Evolutionary conservation across 1,140 invertebrate species (phyloP).

Genomic region (Cyclina sinensis): DNA sequence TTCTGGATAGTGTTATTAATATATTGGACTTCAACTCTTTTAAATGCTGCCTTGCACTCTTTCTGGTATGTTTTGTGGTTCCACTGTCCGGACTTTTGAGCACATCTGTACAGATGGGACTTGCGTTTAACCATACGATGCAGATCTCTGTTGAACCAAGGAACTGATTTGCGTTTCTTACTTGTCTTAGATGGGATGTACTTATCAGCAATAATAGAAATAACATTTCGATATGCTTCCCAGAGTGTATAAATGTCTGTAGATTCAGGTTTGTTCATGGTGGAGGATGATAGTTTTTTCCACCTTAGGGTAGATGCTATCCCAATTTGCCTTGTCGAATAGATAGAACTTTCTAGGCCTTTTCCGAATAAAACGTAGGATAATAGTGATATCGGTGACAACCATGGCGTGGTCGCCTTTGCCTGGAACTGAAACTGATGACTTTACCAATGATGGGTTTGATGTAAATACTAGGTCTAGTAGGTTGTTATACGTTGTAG

Average conservation of each 20-base stretch:
- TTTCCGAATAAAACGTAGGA: not conserved
- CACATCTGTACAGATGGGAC: slow-evolving; percentile 25
- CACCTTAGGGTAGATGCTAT: not conserved
- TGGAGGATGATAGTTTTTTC: not conserved
- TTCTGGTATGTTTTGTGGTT: not conserved
- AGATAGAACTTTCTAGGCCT: slow-evolving; percentile 18
- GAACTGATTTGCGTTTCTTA: slow-evolving; percentile 24
- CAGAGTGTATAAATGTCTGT: not conserved
- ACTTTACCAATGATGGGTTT: slow-evolving; percentile 48
- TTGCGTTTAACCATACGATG: not conserved
- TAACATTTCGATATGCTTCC: not conserved
- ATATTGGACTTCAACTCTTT: slow-evolving; percentile 44
- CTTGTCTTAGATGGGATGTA: slow-evolving; percentile 15
- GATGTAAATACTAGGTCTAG: slow-evolving; percentile 31
- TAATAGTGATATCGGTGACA: slow-evolving; percentile 43
- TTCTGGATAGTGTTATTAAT: too few species aligned
- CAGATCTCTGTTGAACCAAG: slow-evolving; percentile 2
- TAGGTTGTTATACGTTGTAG: slow-evolving; percentile 47
- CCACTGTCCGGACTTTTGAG: slow-evolving; percentile 26
- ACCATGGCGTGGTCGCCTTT: slow-evolving; percentile 53
- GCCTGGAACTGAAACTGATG: slow-evolving; percentile 22
- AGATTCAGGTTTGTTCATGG: not conserved
- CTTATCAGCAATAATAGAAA: not conserved
- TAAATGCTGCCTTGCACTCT: slow-evolving; percentile 44
- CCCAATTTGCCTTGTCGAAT: not conserved